Conservation (phyloP, 2,888 invertebrate genomes). For the Apoda limacodes region DNA sequence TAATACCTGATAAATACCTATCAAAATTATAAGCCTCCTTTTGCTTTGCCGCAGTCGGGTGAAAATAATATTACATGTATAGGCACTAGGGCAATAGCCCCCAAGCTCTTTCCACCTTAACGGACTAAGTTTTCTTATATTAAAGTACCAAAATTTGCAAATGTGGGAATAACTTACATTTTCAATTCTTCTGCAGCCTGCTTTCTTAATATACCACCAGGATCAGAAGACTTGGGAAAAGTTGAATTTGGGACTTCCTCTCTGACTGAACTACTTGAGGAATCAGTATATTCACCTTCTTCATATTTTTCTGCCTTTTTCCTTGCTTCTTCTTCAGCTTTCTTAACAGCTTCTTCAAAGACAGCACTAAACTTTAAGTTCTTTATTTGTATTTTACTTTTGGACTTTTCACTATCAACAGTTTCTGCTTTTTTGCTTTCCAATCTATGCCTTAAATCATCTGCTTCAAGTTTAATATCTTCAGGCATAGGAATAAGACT, state of each 20-base stretch:
- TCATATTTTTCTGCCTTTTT: constrained; percentile 72
- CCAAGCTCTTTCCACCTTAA: no score
- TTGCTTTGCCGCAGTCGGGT: no score
- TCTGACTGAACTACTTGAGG: constrained; percentile 46
- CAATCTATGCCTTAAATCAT: constrained; percentile 32
- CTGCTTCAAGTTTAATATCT: constrained; percentile 25
- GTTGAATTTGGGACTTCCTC: constrained; percentile 47
- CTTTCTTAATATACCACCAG: constrained; percentile 55
- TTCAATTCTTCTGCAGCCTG: constrained; percentile 61
- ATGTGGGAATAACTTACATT: constrained; percentile 63
- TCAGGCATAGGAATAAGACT: constrained; percentile 53
- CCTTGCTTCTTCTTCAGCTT: constrained; percentile 72
- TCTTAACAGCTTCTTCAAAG: constrained; percentile 74
- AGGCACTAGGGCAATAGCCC: no score
- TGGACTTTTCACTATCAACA: constrained; percentile 47
- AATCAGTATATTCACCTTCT: constrained; percentile 72
- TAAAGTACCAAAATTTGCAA: no score
- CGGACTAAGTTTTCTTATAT: no score
- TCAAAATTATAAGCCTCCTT: no score
- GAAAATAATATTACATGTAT: no score
- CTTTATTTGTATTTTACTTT: constrained; percentile 75
- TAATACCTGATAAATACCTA: no score
- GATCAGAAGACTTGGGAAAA: constrained; percentile 58
- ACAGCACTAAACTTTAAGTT: constrained; percentile 76
- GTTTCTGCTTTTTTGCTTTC: constrained; percentile 35